Evolutionary conservation across 2,797 vertebrate genomes (phyloP), one percentile per base, ranked within the genome.

Genomic region (Acridotheres tristis): DNA sequence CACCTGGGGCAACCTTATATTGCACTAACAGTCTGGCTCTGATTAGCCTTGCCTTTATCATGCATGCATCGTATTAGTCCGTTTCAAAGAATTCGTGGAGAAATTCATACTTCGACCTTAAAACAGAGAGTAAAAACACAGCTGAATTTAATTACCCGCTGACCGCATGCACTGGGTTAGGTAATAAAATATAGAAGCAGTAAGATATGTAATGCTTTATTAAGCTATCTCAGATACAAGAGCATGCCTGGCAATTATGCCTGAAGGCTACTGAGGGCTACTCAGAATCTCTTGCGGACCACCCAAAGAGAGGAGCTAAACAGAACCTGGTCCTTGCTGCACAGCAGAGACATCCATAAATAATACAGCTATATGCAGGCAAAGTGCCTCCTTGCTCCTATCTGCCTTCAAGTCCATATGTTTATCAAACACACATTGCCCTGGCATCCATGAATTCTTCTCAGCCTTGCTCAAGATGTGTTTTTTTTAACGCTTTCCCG

Each of bases 161-260:
- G 98, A 98, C 98, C 99, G 98, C 99, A 98, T 99, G 98, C 98
- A 98, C 98, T 97, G 98, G 97, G 97, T 98, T 98, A 98, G 97
- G 98, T 98, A 99, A 99, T 98, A 98, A 98, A 98, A 98, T 98
- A 98, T 98, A 98, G 99, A 98, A 99, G 98, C 98, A 97, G 98
- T 97, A 98, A 99, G 99, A 98, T 99, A 98, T 98, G 98, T 98
- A 98, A 99, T 99, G 98, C 98, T 99, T 99, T 99, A 99, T 99
- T 99, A 99, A 98, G 98, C 98, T 98, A 98, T 98, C 98, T 99
- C 98, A 97, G 97, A 98, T 98, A 98, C 98, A 98, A 98, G 98
- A 96, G 98, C 98, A 98, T 98, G 98, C 98, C 98, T 98, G 98
- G 98, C 98, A 98, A 98, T 98, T 98, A 98, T 98, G 98, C 99